A percentile compares a stretch with the other conserved stretches of the same genome.
phyloP scores from a whole-genome alignment of 2,797 vertebrate genomes.

The Malurus leucopterus region DNA sequence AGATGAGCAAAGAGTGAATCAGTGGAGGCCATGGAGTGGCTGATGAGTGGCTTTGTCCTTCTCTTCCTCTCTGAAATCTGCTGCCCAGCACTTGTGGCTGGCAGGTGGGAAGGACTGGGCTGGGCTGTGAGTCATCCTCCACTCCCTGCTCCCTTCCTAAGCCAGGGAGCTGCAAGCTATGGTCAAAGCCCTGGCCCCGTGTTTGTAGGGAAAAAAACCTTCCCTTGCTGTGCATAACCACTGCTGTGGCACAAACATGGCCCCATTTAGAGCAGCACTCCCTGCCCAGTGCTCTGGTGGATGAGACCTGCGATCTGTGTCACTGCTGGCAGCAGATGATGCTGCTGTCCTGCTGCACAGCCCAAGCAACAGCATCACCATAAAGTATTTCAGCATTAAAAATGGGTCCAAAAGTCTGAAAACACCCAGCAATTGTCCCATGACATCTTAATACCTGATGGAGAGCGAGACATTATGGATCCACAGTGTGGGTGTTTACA shows the following conservation, averaged over 20 bases:
- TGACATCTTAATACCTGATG: background rate
- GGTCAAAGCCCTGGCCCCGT: background rate
- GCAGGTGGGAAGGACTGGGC: background rate
- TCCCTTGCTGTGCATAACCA: accelerated
- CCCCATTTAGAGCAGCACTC: accelerated
- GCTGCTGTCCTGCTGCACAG: background rate
- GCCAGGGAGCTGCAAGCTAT: background rate
- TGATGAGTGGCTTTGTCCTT: background rate
- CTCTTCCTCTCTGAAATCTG: constrained; percentile 8
- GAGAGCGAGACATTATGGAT: accelerated
- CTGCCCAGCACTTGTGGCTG: background rate
- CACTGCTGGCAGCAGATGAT: background rate
- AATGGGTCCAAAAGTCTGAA: background rate
- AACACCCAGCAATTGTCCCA: background rate
- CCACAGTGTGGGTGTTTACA: background rate
- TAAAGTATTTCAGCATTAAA: background rate
- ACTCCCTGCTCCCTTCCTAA: background rate
- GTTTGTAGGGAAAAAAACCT: background rate
- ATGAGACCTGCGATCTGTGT: background rate
- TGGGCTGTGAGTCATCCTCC: background rate
- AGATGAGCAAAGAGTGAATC: background rate
- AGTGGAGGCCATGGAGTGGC: background rate
- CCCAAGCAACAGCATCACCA: accelerated
- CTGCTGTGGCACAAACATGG: background rate
- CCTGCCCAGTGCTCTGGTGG: background rate